phyloP scores from a whole-genome alignment of 2,113 vertebrate species.

The Trichomycterus rosablanca region DNA sequence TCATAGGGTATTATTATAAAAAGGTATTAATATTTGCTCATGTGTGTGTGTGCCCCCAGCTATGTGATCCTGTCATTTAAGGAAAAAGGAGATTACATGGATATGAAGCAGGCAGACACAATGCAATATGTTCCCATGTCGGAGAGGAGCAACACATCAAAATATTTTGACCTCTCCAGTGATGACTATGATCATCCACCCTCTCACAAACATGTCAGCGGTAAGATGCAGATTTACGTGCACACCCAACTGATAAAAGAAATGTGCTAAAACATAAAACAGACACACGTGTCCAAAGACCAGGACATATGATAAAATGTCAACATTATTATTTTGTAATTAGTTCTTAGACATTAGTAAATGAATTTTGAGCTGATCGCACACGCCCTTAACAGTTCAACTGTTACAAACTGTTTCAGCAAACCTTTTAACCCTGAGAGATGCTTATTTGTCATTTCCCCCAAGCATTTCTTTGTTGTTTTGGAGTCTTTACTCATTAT shows the following conservation, averaged over 20 bases:
- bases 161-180: constrained; percentile 86
- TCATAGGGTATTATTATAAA: too few relatives aligned
- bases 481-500: neutral
- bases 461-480: neutral
- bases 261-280: too few relatives aligned
- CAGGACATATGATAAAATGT: too few relatives aligned
- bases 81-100: constrained; percentile 95
- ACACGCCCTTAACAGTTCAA: too few relatives aligned
- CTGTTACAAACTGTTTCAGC: too few relatives aligned
- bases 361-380: too few relatives aligned
- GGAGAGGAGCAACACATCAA: constrained; percentile 84
- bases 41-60: constrained; percentile 60
- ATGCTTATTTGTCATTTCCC: neutral
- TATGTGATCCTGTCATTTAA: constrained; percentile 98
- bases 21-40: too few relatives aligned
- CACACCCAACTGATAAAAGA: too few relatives aligned
- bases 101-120: constrained; percentile 93
- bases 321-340: too few relatives aligned
- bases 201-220: constrained; percentile 80
- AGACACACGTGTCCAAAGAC: too few relatives aligned
- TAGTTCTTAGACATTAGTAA: too few relatives aligned
- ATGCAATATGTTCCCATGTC: constrained; percentile 97
- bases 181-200: constrained; percentile 88
- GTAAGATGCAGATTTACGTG: constrained; percentile 65
- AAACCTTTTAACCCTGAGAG: neutral